Conservation (phyloP, 1,140 invertebrate species). For the Heliconius congener region DNA sequence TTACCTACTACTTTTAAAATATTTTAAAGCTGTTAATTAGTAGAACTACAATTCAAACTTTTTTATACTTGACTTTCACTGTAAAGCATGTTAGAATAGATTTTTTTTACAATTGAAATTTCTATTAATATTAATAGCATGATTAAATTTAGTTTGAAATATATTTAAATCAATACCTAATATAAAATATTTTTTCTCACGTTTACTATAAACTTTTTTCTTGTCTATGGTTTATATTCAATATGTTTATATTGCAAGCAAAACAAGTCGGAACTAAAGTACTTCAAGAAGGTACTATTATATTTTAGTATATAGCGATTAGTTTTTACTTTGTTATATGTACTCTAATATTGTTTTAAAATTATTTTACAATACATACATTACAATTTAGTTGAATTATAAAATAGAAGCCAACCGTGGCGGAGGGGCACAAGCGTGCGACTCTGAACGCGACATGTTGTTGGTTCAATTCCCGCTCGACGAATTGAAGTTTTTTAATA, state of each 20-base stretch:
- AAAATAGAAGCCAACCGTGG: too few species aligned
- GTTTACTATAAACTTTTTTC: background rate
- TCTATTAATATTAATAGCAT: background rate
- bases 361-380: too few species aligned
- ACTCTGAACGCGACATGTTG: too few species aligned
- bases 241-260: conserved; percentile 63
- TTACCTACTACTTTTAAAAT: background rate
- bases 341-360: too few species aligned
- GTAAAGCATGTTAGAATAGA: background rate
- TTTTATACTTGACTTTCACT: background rate
- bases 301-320: background rate
- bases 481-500: too few species aligned
- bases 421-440: too few species aligned
- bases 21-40: too few species aligned
- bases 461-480: too few species aligned
- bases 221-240: conserved; percentile 22
- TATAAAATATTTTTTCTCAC: background rate
- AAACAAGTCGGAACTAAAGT: conserved; percentile 71
- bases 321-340: background rate
- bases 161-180: background rate
- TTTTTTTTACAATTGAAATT: background rate
- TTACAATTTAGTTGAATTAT: too few species aligned
- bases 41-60: background rate
- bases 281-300: conserved; percentile 70
- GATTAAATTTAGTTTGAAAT: background rate